Percentiles rank a stretch among this genome's conserved stretches.
These are phyloP conservation scores for Poecile montanus DNA, from an alignment of 2,797 vertebrate species.

Conservation along the genomic window DNA sequence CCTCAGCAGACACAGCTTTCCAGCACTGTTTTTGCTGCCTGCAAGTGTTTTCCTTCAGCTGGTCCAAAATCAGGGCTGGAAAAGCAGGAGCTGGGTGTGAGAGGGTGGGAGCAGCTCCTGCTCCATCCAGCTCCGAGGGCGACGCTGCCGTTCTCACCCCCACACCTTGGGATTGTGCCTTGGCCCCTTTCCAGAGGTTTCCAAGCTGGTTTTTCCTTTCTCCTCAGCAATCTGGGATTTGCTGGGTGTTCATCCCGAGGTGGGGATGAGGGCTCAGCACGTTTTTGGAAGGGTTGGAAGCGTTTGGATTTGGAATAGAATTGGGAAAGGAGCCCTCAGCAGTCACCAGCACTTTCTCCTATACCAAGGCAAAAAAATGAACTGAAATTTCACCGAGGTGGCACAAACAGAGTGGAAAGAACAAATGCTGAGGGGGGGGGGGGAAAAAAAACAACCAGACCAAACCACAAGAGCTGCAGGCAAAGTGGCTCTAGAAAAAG, in stretches of 20 bases:
- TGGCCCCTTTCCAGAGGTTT: neutral
- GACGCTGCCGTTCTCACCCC: neutral
- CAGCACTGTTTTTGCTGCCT: neutral
- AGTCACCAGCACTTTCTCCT: neutral
- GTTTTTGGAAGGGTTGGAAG: neutral
- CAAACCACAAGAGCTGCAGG: conserved; percentile 4
- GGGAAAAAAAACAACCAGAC: neutral
- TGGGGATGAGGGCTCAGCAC: neutral
- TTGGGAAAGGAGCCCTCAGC: neutral
- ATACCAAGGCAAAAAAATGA: neutral
- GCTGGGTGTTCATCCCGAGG: neutral
- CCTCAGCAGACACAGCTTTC: neutral
- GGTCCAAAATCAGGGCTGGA: neutral
- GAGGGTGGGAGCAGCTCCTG: neutral
- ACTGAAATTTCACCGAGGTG: neutral
- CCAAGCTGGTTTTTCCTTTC: neutral
- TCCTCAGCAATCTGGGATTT: conserved; percentile 21
- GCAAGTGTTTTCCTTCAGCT: conserved; percentile 12
- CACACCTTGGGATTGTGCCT: neutral
- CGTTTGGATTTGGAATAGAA: neutral
- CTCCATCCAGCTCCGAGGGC: neutral
- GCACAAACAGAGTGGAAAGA: conserved; percentile 38
- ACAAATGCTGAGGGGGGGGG: conserved; percentile 28
- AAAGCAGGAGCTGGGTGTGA: neutral
- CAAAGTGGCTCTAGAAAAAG: conserved; percentile 32